A percentile compares a stretch with the other conserved stretches of the same genome.
These are phyloP conservation scores for Hydrocynus forskahlii DNA, from an alignment of 2,797 vertebrate species.

Conservation along the genomic window DNA sequence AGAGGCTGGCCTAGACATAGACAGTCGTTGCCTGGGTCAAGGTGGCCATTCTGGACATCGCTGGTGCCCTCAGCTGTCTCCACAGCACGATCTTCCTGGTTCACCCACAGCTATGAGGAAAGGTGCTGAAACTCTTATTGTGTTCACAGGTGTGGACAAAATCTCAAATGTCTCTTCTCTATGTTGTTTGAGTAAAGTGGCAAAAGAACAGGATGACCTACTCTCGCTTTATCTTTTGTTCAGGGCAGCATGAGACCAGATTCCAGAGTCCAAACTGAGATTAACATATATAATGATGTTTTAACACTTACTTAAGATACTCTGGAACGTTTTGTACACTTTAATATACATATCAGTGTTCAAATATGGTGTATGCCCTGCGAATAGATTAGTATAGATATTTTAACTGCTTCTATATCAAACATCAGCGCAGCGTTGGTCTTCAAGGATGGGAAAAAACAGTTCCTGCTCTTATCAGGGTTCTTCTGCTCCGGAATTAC, in stretches of 20 bases:
- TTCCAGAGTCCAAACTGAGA: background rate
- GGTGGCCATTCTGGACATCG: conserved; percentile 52
- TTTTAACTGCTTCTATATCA: background rate
- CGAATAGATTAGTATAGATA: too few species aligned
- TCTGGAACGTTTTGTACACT: background rate
- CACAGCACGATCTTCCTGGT: conserved; percentile 92
- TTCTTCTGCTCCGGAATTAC: conserved; percentile 1
- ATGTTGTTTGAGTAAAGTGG: too few species aligned
- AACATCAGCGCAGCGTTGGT: background rate
- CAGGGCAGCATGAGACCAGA: too few species aligned
- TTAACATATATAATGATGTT: background rate
- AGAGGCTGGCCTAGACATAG: conserved; percentile 76
- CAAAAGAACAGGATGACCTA: background rate
- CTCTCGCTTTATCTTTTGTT: background rate
- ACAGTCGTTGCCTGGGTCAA: conserved; percentile 64
- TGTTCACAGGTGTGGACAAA: background rate
- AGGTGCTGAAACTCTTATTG: too few species aligned
- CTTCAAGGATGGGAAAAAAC: conserved; percentile 11
- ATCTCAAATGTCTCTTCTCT: background rate
- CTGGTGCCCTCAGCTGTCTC: conserved; percentile 75
- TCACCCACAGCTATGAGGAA: conserved; percentile 84
- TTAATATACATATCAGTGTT: background rate
- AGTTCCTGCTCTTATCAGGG: background rate
- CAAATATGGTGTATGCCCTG: background rate
- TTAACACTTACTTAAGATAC: background rate